These are phyloP conservation scores for Spodoptera litura DNA, from an alignment of 1,140 invertebrate species.

Conservation along the genomic window DNA sequence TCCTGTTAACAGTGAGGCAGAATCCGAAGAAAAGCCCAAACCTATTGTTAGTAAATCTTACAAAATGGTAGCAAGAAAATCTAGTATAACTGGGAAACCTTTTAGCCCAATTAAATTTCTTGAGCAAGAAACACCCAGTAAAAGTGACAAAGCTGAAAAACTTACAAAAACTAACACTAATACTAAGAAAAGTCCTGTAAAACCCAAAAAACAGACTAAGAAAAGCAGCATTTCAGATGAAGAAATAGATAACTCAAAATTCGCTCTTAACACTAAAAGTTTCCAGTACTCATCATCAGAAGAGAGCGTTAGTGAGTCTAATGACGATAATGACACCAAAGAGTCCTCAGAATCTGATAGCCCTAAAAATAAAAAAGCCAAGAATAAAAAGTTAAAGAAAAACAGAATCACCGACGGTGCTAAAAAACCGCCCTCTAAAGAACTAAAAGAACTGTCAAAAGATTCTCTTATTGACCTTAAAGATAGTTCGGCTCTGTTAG, in stretches of 20 bases:
- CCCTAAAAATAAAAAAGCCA: conserved; percentile 70
- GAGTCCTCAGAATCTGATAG: conserved; percentile 77
- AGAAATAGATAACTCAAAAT: conserved; percentile 78
- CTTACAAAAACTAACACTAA: conserved; percentile 55
- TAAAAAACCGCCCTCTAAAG: conserved; percentile 77
- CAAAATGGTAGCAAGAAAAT: conserved; percentile 83
- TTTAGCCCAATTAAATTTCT: conserved; percentile 80
- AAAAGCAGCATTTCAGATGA: conserved; percentile 74
- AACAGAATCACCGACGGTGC: conserved; percentile 70
- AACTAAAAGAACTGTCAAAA: conserved; percentile 81
- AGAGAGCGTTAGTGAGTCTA: conserved; percentile 79
- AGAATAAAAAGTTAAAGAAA: conserved; percentile 77
- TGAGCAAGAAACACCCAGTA: conserved; percentile 68
- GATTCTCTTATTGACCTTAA: conserved; percentile 80
- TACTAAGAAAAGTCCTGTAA: conserved; percentile 64
- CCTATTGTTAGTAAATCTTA: conserved; percentile 82
- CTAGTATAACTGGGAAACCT: conserved; percentile 81
- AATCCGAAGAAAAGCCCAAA: conserved; percentile 69
- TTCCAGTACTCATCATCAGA: conserved; percentile 77
- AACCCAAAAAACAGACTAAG: conserved; percentile 71
- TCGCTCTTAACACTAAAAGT: conserved; percentile 75
- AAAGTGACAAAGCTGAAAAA: conserved; percentile 69
- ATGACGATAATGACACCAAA: conserved; percentile 80
- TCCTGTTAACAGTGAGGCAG: conserved; percentile 56
- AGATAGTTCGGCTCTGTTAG: conserved; percentile 69